Evolutionary conservation across 2,888 invertebrate genomes (phyloP), one percentile per base, ranked within the genome.

Genomic region (Sphaeridia pumilis): DNA sequence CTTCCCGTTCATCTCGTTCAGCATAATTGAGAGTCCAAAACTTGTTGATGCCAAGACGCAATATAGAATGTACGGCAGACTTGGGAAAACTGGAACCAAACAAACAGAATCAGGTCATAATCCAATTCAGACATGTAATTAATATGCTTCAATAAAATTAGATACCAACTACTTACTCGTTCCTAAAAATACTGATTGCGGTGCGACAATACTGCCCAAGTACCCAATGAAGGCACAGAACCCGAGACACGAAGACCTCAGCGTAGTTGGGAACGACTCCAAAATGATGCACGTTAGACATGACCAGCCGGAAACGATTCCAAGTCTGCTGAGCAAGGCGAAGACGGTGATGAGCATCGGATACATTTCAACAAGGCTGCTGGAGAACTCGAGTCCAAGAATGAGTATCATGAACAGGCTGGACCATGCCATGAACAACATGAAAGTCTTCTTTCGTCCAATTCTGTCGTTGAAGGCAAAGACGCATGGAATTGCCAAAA

Each of bases 201-300:
- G 63, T 14, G 63, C 61, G 10, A 59, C 41, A 24, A 63, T 52
- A 17, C 63, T 59, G 31, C 60, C 56, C 17, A 63, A 26, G 25
- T 57, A 58, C 1, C 58, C 60, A 5, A 58, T 58, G n/a, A 59
- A 49, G 7, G 57, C 49, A 34, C 60, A 60, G 34, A 63, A 49
- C 25, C 63, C 60, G 22, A 63, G 52, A 24, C 57, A 58, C 3
- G 54, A 49, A 1, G 58, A 55, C 12, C 63, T 28, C 10, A 61
- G 48, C 5, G 53, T 42, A 0, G 63, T 63, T 2, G 63, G 63
- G 42, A 63, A 63, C 10, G 61, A 49, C 51, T 63, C 63, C 20
- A 58, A 57, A 14, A 56, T 59, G 28, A 63, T 59, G 43, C 60
- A 61, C 4, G 46, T 46, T n/a, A 52, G n/a, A n/a, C 28, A 22